These are phyloP conservation scores for Mareca strepera DNA, from an alignment of 2,797 vertebrate species.

Conservation along the genomic window DNA sequence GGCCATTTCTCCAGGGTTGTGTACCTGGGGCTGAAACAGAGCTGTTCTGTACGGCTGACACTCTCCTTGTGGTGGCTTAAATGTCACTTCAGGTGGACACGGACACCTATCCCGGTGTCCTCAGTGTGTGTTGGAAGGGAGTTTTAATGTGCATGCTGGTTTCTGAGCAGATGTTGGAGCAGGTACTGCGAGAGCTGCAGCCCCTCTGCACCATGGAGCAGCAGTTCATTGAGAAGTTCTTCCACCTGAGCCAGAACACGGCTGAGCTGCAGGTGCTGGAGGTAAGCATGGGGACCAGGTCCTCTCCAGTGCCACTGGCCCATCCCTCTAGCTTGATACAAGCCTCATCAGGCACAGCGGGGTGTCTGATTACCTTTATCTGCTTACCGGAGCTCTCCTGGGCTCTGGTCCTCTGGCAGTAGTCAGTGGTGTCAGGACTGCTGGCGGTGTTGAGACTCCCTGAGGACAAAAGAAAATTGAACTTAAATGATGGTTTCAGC, in stretches of 20 bases:
- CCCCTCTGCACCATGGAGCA: constrained; percentile 37
- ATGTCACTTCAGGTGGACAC: not conserved
- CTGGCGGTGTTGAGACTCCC: not conserved
- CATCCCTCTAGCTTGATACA: not conserved
- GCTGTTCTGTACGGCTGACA: not conserved
- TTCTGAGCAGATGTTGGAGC: constrained; percentile 49
- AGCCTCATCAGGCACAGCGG: not conserved
- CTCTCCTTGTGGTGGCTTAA: not conserved
- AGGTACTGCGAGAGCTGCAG: constrained; percentile 51
- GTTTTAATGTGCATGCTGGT: not conserved
- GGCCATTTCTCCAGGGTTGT: not conserved
- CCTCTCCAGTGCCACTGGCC: not conserved
- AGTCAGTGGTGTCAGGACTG: not conserved
- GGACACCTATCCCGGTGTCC: rapidly evolving
- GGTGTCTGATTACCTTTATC: not conserved
- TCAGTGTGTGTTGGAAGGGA: no score
- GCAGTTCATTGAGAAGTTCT: constrained; percentile 62
- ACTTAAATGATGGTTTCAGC: not conserved
- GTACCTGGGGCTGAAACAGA: not conserved
- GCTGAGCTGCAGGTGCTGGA: not conserved
- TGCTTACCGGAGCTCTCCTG: not conserved
- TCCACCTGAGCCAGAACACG: not conserved
- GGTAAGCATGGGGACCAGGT: not conserved
- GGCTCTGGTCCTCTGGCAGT: not conserved
- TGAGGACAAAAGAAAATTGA: not conserved